Base-by-base conservation (phyloP, 1,140 invertebrate species). In the Cydia fagiglandana region DNA sequence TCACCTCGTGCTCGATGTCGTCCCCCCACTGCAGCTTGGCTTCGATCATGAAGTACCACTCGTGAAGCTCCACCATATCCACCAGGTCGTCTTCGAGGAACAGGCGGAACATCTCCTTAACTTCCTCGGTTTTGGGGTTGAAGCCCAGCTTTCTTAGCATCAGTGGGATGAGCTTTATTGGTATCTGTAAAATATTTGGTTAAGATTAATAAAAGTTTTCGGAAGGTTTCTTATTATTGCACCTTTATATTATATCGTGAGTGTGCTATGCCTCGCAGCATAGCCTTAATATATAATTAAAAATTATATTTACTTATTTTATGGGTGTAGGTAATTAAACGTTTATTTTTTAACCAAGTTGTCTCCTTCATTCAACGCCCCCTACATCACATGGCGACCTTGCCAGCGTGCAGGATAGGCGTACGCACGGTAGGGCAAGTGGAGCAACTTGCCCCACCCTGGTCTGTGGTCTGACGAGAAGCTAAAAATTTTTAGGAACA, bases 81-180 rank as follows among this genome's bases (percentile, higher is more conserved):
- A 90, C 88, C 3, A 86, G 77, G n/a, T 92, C 90, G 41, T 91
- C 89, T 83, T 92, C 91, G 34, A 92, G 77, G 77, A 92, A 91
- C 61, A 78, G 78, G 47, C 64, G 79, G 56, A 84, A 92, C 12
- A 92, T 81, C 73, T 89, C 78, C 10, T 85, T 76, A 66, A 92
- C 78, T 83, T 92, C 88, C 3, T 78, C 80, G 1, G 79, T 78
- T 80, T 90, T 91, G 4, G 91, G 91, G 78, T 91, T 93, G 64
- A 93, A 91, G 10, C 91, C 90, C 20, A 93, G 73, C 76, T 87
- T 90, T 77, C 89, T 81, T 38, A 93, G 74, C 91, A 93, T 93
- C 15, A 86, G 41, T 4, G 90, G 86, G 73, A 92, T 90, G 30
- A 76, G 75, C 50, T 83, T 79, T 47, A 92, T 50, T 73, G 86